These are phyloP conservation scores for Theristus sp. DNA, from an alignment of 2,888 invertebrate genomes.

Conservation along the genomic window DNA sequence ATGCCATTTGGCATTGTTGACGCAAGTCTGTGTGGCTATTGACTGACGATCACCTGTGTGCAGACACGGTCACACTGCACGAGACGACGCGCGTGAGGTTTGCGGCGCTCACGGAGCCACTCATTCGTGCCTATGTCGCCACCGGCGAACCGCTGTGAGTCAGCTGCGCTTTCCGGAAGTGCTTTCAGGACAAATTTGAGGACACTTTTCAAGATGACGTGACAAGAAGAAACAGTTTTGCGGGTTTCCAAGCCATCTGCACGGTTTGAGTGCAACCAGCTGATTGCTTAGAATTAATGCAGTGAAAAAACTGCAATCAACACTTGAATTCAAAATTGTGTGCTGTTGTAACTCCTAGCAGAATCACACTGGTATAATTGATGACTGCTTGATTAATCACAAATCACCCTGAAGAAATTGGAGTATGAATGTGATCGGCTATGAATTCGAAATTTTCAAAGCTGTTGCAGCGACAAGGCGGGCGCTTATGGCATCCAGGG, in stretches of 20 bases:
- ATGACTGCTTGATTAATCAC: not conserved
- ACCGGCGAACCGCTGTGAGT: constrained; percentile 65
- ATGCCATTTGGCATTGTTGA: too few species aligned
- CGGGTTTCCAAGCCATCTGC: too few species aligned
- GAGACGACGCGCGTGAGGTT: constrained; percentile 65
- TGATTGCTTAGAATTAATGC: too few species aligned
- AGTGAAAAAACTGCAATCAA: too few species aligned
- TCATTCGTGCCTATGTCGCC: constrained; percentile 62
- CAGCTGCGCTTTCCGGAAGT: not conserved
- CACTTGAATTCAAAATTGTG: too few species aligned
- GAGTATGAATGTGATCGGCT: not conserved
- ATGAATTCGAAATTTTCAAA: constrained; percentile 9
- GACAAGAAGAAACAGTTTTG: too few species aligned
- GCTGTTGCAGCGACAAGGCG: constrained; percentile 44
- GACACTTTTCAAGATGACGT: too few species aligned
- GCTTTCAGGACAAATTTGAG: not conserved
- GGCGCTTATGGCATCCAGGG: constrained; percentile 81
- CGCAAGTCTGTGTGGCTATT: too few species aligned
- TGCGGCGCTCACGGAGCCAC: constrained; percentile 49
- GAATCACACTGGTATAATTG: not conserved
- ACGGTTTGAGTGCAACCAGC: too few species aligned
- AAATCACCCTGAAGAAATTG: not conserved
- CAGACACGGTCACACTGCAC: too few species aligned
- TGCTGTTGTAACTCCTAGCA: too few species aligned
- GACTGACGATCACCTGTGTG: too few species aligned